Evolutionary conservation across 2,113 vertebrate species (phyloP).

Genomic region (Nesogale talazaci): DNA sequence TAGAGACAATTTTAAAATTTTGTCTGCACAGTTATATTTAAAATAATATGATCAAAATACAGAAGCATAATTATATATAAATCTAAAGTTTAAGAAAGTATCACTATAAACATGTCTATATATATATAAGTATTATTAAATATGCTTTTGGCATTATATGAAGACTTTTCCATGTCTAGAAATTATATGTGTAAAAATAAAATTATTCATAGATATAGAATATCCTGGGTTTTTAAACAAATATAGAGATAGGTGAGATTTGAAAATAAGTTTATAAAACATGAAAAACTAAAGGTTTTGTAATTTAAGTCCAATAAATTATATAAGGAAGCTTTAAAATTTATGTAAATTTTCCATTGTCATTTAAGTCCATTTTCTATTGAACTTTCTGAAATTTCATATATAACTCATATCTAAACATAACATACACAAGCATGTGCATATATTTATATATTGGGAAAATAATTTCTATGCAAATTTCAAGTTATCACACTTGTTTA

Average conservation of each 20-base stretch:
- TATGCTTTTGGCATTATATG: not conserved
- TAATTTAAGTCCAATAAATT: no score
- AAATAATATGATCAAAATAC: not conserved
- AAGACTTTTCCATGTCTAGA: not conserved
- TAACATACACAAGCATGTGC: no score
- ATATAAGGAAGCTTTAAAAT: no score
- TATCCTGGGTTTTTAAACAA: not conserved
- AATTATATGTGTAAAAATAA: not conserved
- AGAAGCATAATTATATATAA: not conserved
- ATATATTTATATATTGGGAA: no score
- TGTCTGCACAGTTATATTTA: not conserved
- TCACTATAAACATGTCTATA: not conserved
- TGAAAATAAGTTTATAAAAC: not conserved
- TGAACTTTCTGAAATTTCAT: no score
- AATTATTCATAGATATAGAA: not conserved
- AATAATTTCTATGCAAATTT: no score
- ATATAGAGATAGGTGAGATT: not conserved
- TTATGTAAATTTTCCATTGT: no score
- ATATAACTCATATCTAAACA: no score
- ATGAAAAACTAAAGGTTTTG: not conserved
- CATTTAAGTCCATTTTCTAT: no score
- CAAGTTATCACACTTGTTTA: no score
- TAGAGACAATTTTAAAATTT: not conserved
- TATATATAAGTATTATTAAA: not conserved
- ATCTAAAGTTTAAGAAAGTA: not conserved